Evolutionary conservation across 2,888 invertebrate species (phyloP), one percentile per base, ranked within the genome.

Genomic region (Tryphoninae sp.): DNA sequence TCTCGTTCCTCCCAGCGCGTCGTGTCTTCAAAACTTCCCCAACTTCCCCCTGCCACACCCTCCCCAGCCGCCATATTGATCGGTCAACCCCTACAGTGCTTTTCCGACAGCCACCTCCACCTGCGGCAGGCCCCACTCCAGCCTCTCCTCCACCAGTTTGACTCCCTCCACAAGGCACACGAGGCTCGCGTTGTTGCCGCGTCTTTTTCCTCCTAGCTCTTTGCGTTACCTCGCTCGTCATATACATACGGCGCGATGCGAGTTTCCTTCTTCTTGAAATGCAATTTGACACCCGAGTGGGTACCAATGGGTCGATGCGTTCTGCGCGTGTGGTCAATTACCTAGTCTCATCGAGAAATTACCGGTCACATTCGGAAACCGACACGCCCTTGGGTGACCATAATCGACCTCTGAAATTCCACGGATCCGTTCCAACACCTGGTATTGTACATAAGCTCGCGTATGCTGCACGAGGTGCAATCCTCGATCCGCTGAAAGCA

Each of bases 21-120:
- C 75, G 74, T 75, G 77, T 82, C 80, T 83, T 78, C 69, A 74
- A 85, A 87, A 87, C 85, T 86, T 84, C 86, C 86, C 86, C 87
- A 85, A 82, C 80, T 82, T 80, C 87, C 87, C 33, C 87, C 86
- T 87, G 88, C 87, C 89, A 87, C 88, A 86, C 88, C 87, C 89
- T 88, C 89, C 83, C 88, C 86, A 68, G 84, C 87, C 86, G 83
- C 89, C 88, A 90, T 90, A 90, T 90, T 90, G 90, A 90, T 90
- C 90, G 90, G 87, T 83, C 69, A 82, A 86, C 83, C 86, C 83
- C 84, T 82, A 77, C 86, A 73, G 67, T 65, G 82, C 55, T 65
- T 40, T 73, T 84, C 82, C 76, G 67, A 67, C 84, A 59, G 74
- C 77, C 73, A 45, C 69, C 81, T 73, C 71, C 55, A 64, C 61